phyloP scores from a whole-genome alignment of 2,113 vertebrate species.

The Paramormyrops kingsleyae region DNA sequence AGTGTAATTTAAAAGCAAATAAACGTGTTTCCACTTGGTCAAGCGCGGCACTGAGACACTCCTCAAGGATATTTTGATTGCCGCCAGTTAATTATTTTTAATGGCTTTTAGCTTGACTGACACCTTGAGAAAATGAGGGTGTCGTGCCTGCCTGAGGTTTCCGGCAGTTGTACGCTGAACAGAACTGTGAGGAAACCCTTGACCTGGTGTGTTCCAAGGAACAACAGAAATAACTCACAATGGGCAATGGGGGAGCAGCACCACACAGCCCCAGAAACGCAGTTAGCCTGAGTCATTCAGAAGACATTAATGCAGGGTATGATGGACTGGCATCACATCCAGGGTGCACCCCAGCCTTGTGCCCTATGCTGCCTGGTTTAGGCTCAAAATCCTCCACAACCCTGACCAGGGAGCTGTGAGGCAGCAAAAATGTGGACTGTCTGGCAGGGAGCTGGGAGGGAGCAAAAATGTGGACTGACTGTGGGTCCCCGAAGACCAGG shows the following conservation, averaged over 20 bases:
- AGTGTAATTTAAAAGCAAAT: constrained; percentile 14
- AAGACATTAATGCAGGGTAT: background rate
- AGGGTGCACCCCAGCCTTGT: background rate
- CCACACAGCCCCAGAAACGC: background rate
- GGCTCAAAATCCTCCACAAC: background rate
- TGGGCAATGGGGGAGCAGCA: background rate
- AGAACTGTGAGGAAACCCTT: background rate
- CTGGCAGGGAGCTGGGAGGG: too few species aligned
- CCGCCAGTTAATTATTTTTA: constrained; percentile 15
- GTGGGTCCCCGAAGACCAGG: too few species aligned
- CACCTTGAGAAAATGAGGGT: constrained; percentile 1
- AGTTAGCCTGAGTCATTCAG: background rate
- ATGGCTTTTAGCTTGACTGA: constrained; percentile 21
- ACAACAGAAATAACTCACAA: background rate
- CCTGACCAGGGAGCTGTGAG: background rate
- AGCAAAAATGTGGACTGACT: too few species aligned
- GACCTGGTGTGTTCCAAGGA: background rate
- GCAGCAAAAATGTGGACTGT: too few species aligned
- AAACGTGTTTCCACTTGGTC: background rate
- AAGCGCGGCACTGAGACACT: background rate
- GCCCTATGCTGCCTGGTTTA: background rate
- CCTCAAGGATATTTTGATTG: constrained; percentile 14
- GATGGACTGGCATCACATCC: background rate
- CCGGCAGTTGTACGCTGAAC: background rate
- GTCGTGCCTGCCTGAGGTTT: background rate